Evolutionary conservation across 2,888 invertebrate genomes (phyloP), one percentile per base, ranked within the genome.

Genomic region (Drosophila silvestris): DNA sequence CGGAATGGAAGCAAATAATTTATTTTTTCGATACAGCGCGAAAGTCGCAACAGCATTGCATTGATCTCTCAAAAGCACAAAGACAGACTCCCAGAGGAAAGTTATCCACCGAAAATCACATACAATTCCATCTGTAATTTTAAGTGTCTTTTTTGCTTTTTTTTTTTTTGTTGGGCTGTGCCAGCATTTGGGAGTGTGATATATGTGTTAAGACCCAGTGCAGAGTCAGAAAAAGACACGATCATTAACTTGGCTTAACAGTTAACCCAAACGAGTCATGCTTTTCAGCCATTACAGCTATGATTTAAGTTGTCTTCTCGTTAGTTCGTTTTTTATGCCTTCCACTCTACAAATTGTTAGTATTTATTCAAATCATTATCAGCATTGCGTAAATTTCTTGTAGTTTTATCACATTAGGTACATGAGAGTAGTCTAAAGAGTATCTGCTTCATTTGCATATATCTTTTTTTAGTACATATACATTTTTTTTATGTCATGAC

Each of bases 1-100:
- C 77, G 76, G 70, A 86, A 82, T 86, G 84, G 84, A 86, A 86
- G 81, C 76, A 81, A 86, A 89, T 77, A 77, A 89, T 84, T 86
- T 84, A 82, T 70, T 71, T 85, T 85, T 85, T 44, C 63, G 57
- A 74, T 68, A 35, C 73, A 72, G 62, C 79, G 87, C 87, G 85
- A 89, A 86, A 86, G 89, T 86, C 83, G 67, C 68, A 41, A 41
- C 41, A 50, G 63, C 52, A 74, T 72, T 72, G 77, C 65, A 56
- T 41, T 37, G 58, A 71, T 73, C 60, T 51, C 41, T 12, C 16
- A 26, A 26, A 47, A 22, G 2, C 9, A 16, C 26, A 28, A 47
- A 9, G 47, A 19, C 51, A 6, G 22, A 47, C 76, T 30, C 57
- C 68, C 58, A 70, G 69, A 80, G 65, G 73, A 77, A 82, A 82